These are phyloP conservation scores for Drosophila macrospina DNA, from an alignment of 2,888 invertebrate species.

Conservation along the genomic window DNA sequence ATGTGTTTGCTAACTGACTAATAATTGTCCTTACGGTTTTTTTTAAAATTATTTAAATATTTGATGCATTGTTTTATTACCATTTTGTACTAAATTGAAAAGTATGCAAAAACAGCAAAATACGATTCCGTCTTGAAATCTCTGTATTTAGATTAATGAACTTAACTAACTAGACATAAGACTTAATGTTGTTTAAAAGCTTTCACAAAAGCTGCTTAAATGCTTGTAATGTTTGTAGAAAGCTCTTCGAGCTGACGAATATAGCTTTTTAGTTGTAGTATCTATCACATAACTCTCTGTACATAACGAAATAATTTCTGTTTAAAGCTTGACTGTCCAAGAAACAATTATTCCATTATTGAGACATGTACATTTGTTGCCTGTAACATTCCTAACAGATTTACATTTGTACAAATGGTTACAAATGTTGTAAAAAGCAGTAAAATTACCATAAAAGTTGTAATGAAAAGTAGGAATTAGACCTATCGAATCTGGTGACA, in stretches of 20 bases:
- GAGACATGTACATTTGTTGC: too few relatives aligned
- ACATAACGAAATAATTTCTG: slow-evolving; percentile 29
- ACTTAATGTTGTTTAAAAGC: slow-evolving; percentile 19
- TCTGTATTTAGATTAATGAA: slow-evolving; percentile 21
- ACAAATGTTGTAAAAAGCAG: too few relatives aligned
- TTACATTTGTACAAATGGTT: too few relatives aligned
- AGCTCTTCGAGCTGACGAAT: slow-evolving; percentile 6
- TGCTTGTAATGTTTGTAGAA: background rate
- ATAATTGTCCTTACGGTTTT: slow-evolving; percentile 12
- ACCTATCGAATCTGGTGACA: too few relatives aligned
- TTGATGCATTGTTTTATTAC: slow-evolving; percentile 19
- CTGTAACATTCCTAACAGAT: too few relatives aligned
- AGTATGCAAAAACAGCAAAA: slow-evolving; percentile 26
- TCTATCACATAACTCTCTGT: slow-evolving; percentile 31
- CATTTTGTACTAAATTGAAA: slow-evolving; percentile 23
- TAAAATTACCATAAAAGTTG: too few relatives aligned
- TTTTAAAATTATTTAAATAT: slow-evolving; percentile 3
- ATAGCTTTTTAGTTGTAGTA: slow-evolving; percentile 21
- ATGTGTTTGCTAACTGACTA: slow-evolving; percentile 32
- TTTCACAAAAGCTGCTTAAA: slow-evolving; percentile 1
- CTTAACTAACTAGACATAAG: slow-evolving; percentile 23
- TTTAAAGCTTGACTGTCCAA: slow-evolving; percentile 18
- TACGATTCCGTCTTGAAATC: slow-evolving; percentile 45
- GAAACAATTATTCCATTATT: too few relatives aligned
- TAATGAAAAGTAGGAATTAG: too few relatives aligned